phyloP scores from a whole-genome alignment of 2,888 invertebrate species.

The Nomada hirtipes region DNA sequence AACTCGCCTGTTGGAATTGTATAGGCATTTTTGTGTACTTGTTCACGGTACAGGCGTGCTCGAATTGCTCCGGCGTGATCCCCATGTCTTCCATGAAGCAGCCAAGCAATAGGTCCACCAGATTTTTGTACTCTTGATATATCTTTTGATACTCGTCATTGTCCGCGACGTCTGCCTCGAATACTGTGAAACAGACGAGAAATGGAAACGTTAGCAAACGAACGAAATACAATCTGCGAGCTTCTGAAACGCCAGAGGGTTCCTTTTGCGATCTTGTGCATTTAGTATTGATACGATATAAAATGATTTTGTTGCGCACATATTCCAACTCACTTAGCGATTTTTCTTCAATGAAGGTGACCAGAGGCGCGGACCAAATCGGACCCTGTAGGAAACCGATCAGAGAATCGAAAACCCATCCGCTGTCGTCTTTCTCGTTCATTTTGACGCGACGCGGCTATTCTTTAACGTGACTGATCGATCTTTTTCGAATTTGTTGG shows the following conservation, averaged over 20 bases:
- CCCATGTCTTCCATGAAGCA: slow-evolving; percentile 97
- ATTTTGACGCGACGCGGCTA: slow-evolving; percentile 53
- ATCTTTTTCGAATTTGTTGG: neutral
- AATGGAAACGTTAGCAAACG: neutral
- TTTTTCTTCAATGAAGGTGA: slow-evolving; percentile 96
- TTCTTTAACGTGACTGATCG: neutral
- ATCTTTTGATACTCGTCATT: slow-evolving; percentile 91
- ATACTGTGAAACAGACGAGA: slow-evolving; percentile 87
- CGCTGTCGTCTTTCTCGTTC: slow-evolving; percentile 87
- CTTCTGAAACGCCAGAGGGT: neutral
- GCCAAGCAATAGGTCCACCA: slow-evolving; percentile 95
- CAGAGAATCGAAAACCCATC: slow-evolving; percentile 96
- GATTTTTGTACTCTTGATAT: slow-evolving; percentile 94
- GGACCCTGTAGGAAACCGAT: slow-evolving; percentile 96
- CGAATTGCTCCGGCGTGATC: slow-evolving; percentile 94
- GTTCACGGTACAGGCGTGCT: slow-evolving; percentile 89
- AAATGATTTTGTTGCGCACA: neutral
- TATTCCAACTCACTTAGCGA: slow-evolving; percentile 90
- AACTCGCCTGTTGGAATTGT: slow-evolving; percentile 86
- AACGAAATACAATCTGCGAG: neutral
- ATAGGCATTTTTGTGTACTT: slow-evolving; percentile 84
- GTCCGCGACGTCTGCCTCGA: slow-evolving; percentile 91
- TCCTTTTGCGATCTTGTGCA: neutral
- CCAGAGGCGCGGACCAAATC: slow-evolving; percentile 95
- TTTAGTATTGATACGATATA: neutral